These are phyloP conservation scores for Alitta virens DNA, from an alignment of 2,888 invertebrate species.

Conservation along the genomic window DNA sequence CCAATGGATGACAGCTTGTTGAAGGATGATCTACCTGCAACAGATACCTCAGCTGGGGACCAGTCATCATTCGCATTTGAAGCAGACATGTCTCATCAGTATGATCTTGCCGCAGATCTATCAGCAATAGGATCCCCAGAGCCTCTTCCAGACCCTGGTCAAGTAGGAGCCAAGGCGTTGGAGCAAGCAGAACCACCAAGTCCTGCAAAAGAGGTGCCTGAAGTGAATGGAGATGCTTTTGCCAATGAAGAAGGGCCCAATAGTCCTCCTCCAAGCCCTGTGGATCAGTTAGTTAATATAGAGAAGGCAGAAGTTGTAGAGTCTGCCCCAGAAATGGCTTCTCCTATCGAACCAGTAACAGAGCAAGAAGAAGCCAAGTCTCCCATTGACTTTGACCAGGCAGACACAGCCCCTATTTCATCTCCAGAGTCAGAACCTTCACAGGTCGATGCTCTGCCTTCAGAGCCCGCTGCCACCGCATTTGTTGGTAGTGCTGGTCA, in stretches of 20 bases:
- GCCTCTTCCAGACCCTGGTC: slow-evolving; percentile 33
- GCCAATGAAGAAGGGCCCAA: too few relatives aligned
- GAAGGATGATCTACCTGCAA: background rate
- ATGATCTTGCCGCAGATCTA: slow-evolving; percentile 1
- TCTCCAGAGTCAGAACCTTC: too few relatives aligned
- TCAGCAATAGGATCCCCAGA: slow-evolving; percentile 28
- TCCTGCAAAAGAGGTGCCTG: background rate
- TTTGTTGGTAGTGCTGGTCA: slow-evolving; percentile 24
- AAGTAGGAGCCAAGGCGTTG: slow-evolving; percentile 21
- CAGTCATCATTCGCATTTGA: background rate
- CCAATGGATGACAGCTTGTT: background rate
- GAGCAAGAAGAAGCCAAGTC: slow-evolving; percentile 6
- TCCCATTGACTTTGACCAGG: background rate
- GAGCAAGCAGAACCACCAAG: background rate
- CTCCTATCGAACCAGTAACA: background rate
- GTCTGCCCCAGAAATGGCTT: slow-evolving; percentile 20
- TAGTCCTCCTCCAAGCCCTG: too few relatives aligned
- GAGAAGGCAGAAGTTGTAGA: slow-evolving; percentile 18
- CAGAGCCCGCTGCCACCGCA: slow-evolving; percentile 4
- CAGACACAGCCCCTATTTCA: background rate
- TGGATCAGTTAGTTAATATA: background rate
- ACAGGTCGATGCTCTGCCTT: too few relatives aligned
- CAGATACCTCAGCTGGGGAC: background rate
- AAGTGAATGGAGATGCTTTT: too few relatives aligned
- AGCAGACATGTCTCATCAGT: background rate